These are phyloP conservation scores for Spea hammondii DNA, from an alignment of 2,797 vertebrate species.

Conservation along the genomic window DNA sequence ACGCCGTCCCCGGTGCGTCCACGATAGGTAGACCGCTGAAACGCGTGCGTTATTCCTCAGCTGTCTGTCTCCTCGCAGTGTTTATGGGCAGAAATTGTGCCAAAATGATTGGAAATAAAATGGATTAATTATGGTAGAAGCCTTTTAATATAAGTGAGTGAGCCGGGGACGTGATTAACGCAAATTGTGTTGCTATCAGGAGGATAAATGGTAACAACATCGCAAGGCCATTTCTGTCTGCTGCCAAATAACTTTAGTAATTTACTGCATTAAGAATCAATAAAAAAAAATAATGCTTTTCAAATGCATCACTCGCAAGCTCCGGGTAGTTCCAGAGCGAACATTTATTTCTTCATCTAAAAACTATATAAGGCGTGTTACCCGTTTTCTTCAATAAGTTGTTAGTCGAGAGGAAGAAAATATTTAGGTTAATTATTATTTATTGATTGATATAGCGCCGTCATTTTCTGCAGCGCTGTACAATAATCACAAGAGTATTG, in stretches of 20 bases:
- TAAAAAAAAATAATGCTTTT: constrained; percentile 97
- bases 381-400: constrained; percentile 52
- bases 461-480: too few relatives aligned
- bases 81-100: constrained; percentile 99
- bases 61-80: constrained; percentile 90
- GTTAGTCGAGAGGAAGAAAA: too few relatives aligned
- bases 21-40: constrained; percentile 84
- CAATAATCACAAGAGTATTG: too few relatives aligned
- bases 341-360: constrained; percentile 79
- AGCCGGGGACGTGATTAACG: constrained; percentile 94
- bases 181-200: constrained; percentile 86
- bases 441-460: too few relatives aligned
- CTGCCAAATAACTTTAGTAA: constrained; percentile 96
- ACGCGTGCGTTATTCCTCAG: constrained; percentile 83
- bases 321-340: constrained; percentile 70
- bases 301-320: constrained; percentile 91
- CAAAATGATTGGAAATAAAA: constrained; percentile 96
- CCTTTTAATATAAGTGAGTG: constrained; percentile 99
- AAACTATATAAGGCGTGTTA: constrained; percentile 67
- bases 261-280: constrained; percentile 99
- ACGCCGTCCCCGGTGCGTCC: constrained; percentile 73
- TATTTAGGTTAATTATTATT: too few relatives aligned
- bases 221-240: constrained; percentile 86
- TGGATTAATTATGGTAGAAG: constrained; percentile 93
- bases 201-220: constrained; percentile 84